phyloP scores from a whole-genome alignment of 2,888 invertebrate genomes.

The Rotaria magnacalcarata region DNA sequence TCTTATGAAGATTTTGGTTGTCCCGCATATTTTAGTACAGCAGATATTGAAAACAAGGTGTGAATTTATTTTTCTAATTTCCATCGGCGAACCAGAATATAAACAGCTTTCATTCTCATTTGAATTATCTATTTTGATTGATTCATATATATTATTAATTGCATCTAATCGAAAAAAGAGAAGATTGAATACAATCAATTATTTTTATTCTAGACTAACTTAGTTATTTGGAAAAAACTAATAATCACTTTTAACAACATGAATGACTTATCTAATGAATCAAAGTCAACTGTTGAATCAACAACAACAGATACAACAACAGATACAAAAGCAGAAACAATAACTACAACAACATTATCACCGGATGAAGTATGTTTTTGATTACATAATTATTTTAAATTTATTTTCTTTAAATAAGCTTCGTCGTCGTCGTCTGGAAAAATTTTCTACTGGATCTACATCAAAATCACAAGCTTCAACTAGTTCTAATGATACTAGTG shows the following conservation, averaged over 20 bases:
- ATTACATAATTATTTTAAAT: neutral
- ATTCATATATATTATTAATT: no score
- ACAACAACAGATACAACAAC: neutral
- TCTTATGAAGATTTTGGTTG: no score
- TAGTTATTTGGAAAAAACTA: no score
- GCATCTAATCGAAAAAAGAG: no score
- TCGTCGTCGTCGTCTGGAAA: conserved; percentile 3
- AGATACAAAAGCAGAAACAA: neutral
- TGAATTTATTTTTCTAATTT: no score
- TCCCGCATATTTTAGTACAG: no score
- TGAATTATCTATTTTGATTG: no score
- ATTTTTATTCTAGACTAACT: no score
- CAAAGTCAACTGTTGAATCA: neutral
- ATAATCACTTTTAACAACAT: neutral
- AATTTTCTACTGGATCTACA: neutral
- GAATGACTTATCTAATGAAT: neutral
- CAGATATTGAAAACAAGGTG: no score
- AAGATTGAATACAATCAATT: no score
- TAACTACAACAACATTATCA: neutral
- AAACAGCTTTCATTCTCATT: no score
- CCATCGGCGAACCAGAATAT: no score
- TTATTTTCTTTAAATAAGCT: neutral
- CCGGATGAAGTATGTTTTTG: neutral
- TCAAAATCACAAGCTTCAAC: neutral
- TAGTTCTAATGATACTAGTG: neutral